phyloP scores from a whole-genome alignment of 2,888 invertebrate species.

The Formica aserva region DNA sequence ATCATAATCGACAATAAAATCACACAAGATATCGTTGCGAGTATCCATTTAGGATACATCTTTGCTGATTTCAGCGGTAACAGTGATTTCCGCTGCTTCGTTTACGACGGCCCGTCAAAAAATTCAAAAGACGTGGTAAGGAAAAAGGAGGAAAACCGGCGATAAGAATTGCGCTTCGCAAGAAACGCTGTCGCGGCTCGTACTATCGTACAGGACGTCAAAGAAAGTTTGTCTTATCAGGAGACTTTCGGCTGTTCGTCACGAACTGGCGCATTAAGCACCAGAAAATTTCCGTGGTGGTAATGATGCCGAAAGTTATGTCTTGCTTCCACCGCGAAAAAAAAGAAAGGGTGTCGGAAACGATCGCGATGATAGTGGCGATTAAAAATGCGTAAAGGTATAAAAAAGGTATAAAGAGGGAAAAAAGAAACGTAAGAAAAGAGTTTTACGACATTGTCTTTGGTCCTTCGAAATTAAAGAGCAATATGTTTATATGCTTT shows the following conservation, averaged over 20 bases:
- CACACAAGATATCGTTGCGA: not conserved
- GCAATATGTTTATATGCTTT: not conserved
- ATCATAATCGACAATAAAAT: not conserved
- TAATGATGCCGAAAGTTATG: conserved; percentile 46
- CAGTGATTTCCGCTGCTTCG: conserved; percentile 2
- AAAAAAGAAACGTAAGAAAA: not conserved
- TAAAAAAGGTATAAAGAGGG: not conserved
- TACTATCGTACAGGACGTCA: conserved; percentile 82
- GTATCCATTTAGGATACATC: not conserved
- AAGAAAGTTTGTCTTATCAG: conserved; percentile 83
- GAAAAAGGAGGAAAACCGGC: not conserved
- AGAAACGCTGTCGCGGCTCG: conserved; percentile 58
- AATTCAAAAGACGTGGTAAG: not conserved
- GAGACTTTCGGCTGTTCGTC: conserved; percentile 70
- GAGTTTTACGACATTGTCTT: not conserved
- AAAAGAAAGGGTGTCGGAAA: conserved; percentile 6
- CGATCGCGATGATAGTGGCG: not conserved
- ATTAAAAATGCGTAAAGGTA: not conserved
- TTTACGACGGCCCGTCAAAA: conserved; percentile 10
- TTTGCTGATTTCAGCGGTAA: not conserved
- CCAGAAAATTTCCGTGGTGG: conserved; percentile 17
- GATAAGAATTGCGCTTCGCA: conserved; percentile 48
- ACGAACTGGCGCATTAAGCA: conserved; percentile 45
- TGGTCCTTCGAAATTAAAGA: not conserved
- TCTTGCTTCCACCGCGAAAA: not conserved